Evolutionary conservation across 35 echinoderm and acorn worm genomes (phyloP), one percentile per base, ranked within the genome.

Genomic region (Heliocidaris erythrogramma): DNA sequence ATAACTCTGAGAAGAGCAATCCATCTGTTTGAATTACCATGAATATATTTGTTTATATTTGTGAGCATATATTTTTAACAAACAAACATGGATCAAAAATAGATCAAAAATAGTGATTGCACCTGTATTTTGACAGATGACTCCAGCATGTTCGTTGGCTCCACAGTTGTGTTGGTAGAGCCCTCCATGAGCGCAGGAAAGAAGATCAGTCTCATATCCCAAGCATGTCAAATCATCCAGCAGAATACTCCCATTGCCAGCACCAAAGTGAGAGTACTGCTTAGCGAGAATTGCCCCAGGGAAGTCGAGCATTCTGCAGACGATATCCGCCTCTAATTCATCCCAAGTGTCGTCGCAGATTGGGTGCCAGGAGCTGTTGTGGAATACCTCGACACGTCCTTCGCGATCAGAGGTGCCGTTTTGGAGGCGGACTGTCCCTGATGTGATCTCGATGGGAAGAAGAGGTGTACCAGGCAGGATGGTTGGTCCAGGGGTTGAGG

Each of bases 141-240:
- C 87, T 47, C 95, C 95, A 13, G 93, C 95, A 48, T 96, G 88
- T 78, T 96, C 95, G 13, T 18, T 90, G 17, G 92, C 71, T 48
- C 59, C 53, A 85, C 95, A 96, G 86, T 96, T 94, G 29, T 96
- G 93, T 52, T 32, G 18, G 48, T 12, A n/a, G n/a, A 95, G 32
- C 30, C 17, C 21, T 88, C 93, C 29, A 48, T 94, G 93, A 9
- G n/a, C 10, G 86, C 95, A 96, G 27, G 94, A 30, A 2, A 60
- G 31, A 42, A 96, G 85, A 60, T 92, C 32, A 31, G 78, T 85
- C 88, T 96, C 95, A 49, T 60, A 85, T 5, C 95, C 95, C 11
- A 16, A 17, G 49, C 95, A 96, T 0, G 11, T 21, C 2, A 96
- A 61, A 52, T 96, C 93, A 60, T 96, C 95, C 29, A 96, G 27